Evolutionary conservation across 53 echinoderm and acorn worm species (phyloP).

Genomic region (Crossaster papposus): DNA sequence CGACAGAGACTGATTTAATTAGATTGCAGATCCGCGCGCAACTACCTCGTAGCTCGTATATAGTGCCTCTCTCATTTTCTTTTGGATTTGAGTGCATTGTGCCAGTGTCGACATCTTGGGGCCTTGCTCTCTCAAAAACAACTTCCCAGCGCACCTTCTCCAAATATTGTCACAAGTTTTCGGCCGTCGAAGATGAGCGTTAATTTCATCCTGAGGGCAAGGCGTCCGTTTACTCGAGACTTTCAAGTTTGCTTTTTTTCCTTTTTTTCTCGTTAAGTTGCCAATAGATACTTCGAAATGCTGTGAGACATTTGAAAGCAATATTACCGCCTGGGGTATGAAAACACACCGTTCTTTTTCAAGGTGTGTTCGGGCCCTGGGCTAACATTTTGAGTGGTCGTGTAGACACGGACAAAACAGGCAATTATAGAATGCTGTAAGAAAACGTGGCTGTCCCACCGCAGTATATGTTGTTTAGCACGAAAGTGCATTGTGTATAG

Average conservation of each 20-base stretch:
- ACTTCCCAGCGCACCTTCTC: constrained; percentile 6
- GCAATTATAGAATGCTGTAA: background rate
- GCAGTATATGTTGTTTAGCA: too few relatives aligned
- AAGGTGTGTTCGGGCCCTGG: constrained; percentile 2
- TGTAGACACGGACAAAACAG: background rate
- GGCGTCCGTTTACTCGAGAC: background rate
- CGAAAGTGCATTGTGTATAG: too few relatives aligned
- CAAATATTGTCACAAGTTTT: constrained; percentile 18
- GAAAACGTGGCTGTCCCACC: background rate
- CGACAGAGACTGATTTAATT: constrained; percentile 1
- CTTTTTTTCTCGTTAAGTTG: background rate
- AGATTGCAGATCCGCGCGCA: background rate
- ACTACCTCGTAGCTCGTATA: background rate
- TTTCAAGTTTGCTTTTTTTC: background rate
- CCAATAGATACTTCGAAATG: background rate
- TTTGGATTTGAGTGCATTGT: too few relatives aligned
- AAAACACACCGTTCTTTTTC: constrained; percentile 9
- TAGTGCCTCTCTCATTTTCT: background rate
- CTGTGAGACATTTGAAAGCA: background rate
- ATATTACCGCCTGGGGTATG: background rate
- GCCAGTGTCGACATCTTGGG: background rate
- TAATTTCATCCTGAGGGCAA: background rate
- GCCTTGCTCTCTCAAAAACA: background rate
- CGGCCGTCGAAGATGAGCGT: background rate
- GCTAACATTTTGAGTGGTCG: background rate